Conservation (phyloP, 2,888 invertebrate genomes). For the Teleiodes luculella region DNA sequence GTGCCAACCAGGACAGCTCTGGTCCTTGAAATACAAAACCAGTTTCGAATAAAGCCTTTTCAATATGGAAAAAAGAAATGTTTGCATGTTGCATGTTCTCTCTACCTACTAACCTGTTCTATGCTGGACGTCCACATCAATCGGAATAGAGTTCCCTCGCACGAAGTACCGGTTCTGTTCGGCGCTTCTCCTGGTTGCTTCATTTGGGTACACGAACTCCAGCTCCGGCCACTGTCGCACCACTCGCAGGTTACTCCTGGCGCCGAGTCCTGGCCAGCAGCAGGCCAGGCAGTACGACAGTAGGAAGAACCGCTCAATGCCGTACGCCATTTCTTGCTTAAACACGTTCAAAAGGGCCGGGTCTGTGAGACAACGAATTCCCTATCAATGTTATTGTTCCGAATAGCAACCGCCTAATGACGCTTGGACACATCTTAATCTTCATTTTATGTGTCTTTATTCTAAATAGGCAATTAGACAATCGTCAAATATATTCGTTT, state of each 20-base stretch:
- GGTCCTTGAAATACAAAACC: no score
- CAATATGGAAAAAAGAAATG: no score
- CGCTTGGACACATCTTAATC: no score
- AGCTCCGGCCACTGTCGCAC: conserved; percentile 82
- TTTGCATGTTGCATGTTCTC: no score
- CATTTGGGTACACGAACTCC: conserved; percentile 81
- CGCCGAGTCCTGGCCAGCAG: conserved; percentile 63
- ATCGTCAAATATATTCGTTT: no score
- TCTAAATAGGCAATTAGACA: no score
- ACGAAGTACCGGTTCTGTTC: conserved; percentile 63
- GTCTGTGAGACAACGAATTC: conserved; percentile 39
- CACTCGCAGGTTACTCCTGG: conserved; percentile 56
- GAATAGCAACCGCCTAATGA: no score
- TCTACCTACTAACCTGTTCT: conserved; percentile 55
- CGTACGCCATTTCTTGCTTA: conserved; percentile 65
- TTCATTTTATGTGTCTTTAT: no score
- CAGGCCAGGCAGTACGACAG: conserved; percentile 68
- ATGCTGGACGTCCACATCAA: conserved; percentile 83
- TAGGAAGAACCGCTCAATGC: conserved; percentile 65
- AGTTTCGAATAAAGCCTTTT: no score
- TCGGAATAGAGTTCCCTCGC: conserved; percentile 81
- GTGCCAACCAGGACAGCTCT: no score
- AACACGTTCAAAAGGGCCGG: conserved; percentile 55
- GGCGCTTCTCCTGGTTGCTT: conserved; percentile 53
- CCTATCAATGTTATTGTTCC: not conserved